These are phyloP conservation scores for Tauraco hartlaubi DNA, from an alignment of 2,797 vertebrate species.

Conservation along the genomic window DNA sequence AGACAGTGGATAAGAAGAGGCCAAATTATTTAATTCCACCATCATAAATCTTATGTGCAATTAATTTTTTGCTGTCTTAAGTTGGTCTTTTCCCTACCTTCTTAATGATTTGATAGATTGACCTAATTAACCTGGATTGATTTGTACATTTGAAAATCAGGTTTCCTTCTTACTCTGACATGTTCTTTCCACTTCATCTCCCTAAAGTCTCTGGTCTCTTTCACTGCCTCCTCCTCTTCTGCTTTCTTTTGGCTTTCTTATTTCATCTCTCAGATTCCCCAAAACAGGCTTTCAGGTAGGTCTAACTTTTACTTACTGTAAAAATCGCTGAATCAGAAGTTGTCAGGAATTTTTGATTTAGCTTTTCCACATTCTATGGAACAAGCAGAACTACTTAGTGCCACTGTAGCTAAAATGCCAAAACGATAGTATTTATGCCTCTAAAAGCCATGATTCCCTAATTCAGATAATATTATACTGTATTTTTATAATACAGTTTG, in stretches of 20 bases:
- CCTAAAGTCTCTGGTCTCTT: not conserved
- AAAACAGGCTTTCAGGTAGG: not conserved
- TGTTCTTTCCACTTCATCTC: not conserved
- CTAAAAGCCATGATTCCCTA: slow-evolving; percentile 36
- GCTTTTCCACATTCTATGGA: not conserved
- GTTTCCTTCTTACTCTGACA: not conserved
- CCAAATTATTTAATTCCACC: not conserved
- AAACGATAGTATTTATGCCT: slow-evolving; percentile 11
- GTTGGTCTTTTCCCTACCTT: not conserved
- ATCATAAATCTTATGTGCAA: not conserved
- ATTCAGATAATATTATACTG: slow-evolving; percentile 1
- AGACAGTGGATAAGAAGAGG: not conserved
- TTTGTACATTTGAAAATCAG: not conserved
- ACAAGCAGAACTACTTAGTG: not conserved
- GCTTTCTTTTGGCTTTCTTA: not conserved
- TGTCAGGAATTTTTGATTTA: slow-evolving; percentile 37
- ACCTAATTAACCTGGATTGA: not conserved
- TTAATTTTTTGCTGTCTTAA: not conserved
- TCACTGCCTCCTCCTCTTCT: not conserved
- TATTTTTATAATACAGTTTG: slow-evolving; percentile 52
- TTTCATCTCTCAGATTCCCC: not conserved
- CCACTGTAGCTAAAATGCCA: slow-evolving; percentile 29
- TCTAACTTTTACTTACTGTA: not conserved
- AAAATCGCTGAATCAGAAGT: slow-evolving; percentile 27
- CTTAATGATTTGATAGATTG: not conserved